Evolutionary conservation across 2,888 invertebrate genomes (phyloP).

Genomic region (Drosophila putrida): DNA sequence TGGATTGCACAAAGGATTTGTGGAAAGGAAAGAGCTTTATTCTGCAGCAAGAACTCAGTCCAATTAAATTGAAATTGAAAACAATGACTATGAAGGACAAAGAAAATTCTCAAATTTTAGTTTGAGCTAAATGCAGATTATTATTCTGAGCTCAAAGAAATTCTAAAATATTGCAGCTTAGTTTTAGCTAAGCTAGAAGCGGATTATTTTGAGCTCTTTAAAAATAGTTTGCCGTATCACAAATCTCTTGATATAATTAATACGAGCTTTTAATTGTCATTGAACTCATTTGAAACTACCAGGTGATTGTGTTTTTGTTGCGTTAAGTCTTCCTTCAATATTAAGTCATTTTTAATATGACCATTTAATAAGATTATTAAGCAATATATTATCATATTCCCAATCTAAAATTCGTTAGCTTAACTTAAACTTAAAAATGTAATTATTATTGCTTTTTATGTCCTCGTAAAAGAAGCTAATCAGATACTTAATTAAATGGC

Average conservation of each 20-base stretch:
- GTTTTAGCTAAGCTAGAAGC: no score
- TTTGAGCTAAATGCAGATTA: background rate
- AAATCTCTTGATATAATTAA: no score
- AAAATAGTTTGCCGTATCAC: no score
- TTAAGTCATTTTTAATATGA: no score
- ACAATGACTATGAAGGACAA: background rate
- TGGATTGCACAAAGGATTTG: slow-evolving; percentile 9
- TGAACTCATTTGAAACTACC: background rate
- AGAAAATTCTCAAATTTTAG: slow-evolving; percentile 1
- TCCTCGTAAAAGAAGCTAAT: background rate
- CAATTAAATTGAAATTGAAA: background rate
- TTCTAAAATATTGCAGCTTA: no score
- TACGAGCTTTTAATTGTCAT: background rate
- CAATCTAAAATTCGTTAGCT: no score
- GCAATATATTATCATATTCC: no score
- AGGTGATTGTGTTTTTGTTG: no score
- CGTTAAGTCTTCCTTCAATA: no score
- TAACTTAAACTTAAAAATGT: background rate
- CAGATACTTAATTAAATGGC: slow-evolving; percentile 9
- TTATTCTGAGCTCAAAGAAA: background rate
- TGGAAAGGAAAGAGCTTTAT: no score
- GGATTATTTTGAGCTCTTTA: no score
- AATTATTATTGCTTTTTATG: background rate
- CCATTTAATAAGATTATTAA: no score
- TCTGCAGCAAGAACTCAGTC: background rate